A percentile compares a stretch with the other conserved stretches of the same genome.
phyloP scores from a whole-genome alignment of 2,797 vertebrate genomes.

The Muscicapa striata region DNA sequence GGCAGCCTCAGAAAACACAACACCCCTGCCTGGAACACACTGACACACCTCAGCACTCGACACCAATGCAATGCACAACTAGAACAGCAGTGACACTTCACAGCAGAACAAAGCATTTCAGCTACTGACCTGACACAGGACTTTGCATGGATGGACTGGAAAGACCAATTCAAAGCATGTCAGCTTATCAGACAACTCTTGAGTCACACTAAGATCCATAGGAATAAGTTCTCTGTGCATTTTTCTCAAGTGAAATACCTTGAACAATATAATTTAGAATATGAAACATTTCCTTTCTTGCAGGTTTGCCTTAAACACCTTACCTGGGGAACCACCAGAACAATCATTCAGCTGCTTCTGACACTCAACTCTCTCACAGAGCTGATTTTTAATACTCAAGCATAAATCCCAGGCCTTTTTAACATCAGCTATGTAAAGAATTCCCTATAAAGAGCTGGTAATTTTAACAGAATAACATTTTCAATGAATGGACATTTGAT shows the following conservation, averaged over 20 bases:
- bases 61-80: not conserved
- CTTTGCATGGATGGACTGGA: not conserved
- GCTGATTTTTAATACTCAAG: not conserved
- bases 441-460: rapidly evolving
- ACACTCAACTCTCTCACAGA: not conserved
- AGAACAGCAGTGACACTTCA: not conserved
- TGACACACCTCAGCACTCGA: not conserved
- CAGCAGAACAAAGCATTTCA: not conserved
- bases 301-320: not conserved
- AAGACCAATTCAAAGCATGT: not conserved
- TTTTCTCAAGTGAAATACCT: not conserved
- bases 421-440: not conserved
- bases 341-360: not conserved
- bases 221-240: rapidly evolving
- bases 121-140: not conserved
- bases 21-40: not conserved
- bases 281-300: not conserved
- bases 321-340: not conserved
- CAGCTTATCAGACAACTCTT: not conserved
- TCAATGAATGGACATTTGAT: too few species aligned
- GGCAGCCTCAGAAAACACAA: not conserved
- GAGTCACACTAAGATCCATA: rapidly evolving
- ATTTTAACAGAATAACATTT: not conserved
- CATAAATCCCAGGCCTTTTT: not conserved
- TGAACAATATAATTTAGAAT: not conserved